A percentile compares a stretch with the other conserved stretches of the same genome.
Evolutionary conservation across 2,888 invertebrate species (phyloP).

Genomic region (Agonopterix subpropinquella): DNA sequence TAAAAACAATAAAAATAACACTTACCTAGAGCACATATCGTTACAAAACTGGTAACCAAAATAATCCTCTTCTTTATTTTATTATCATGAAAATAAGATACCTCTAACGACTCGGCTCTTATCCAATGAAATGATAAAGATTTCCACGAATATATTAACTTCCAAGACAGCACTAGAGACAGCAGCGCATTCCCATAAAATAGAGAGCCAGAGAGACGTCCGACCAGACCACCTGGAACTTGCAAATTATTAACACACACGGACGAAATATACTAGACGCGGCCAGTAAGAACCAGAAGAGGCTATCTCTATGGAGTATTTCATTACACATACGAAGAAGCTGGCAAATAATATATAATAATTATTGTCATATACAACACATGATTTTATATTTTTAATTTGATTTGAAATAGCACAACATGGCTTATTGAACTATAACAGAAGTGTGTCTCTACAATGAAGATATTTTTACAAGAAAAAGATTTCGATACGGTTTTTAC

Average conservation of each 20-base stretch:
- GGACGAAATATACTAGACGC: no score
- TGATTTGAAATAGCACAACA: no score
- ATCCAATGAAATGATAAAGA: constrained; percentile 36
- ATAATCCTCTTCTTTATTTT: constrained; percentile 31
- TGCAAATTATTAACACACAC: not conserved
- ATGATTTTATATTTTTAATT: no score
- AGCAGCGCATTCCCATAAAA: constrained; percentile 74
- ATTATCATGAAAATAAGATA: constrained; percentile 29
- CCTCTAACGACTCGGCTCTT: constrained; percentile 27
- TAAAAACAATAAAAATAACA: not conserved
- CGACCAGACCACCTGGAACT: constrained; percentile 38
- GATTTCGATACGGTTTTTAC: no score
- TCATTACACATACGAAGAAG: no score
- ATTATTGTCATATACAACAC: no score
- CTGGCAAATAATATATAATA: no score
- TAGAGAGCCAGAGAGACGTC: constrained; percentile 53
- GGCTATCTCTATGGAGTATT: no score
- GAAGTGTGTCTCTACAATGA: no score
- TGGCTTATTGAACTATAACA: no score
- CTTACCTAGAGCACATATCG: constrained; percentile 36
- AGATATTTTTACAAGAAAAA: no score
- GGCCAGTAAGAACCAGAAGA: no score
- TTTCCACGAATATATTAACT: constrained; percentile 44
- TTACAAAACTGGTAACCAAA: constrained; percentile 32
- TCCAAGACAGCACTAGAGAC: constrained; percentile 69